Evolutionary conservation across 2,113 vertebrate genomes (phyloP).

Genomic region (Psammodynastes pulverulentus): DNA sequence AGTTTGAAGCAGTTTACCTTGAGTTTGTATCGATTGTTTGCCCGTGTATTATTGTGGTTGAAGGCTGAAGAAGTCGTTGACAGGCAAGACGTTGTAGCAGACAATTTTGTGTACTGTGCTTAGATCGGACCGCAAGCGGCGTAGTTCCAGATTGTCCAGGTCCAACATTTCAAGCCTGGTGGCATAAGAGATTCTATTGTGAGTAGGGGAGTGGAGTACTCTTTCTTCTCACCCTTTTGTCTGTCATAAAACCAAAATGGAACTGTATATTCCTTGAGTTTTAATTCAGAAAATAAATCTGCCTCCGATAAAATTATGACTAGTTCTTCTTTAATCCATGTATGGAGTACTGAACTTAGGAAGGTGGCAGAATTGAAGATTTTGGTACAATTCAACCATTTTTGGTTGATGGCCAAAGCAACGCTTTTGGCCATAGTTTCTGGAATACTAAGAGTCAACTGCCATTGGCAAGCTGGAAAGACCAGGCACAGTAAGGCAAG

Average conservation of each 20-base stretch:
- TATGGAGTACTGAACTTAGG: neutral
- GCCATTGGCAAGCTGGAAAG: neutral
- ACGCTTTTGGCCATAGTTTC: neutral
- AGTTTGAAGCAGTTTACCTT: no score
- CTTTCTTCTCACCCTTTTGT: neutral
- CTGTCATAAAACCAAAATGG: neutral
- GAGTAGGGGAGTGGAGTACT: no score
- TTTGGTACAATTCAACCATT: neutral
- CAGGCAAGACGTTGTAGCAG: no score
- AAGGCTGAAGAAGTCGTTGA: no score
- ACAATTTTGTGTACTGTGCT: no score
- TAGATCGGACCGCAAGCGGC: no score
- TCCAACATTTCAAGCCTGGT: no score
- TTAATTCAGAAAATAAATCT: neutral
- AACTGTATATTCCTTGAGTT: neutral
- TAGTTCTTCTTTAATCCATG: neutral
- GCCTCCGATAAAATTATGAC: neutral
- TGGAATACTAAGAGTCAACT: neutral
- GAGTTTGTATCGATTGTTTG: no score
- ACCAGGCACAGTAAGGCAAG: neutral
- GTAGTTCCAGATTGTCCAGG: no score
- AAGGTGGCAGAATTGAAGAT: neutral
- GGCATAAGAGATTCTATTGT: no score
- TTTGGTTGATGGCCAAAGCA: neutral
- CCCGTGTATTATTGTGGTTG: no score